phyloP scores from a whole-genome alignment of 2,797 vertebrate genomes.

The Cuniculus paca region DNA sequence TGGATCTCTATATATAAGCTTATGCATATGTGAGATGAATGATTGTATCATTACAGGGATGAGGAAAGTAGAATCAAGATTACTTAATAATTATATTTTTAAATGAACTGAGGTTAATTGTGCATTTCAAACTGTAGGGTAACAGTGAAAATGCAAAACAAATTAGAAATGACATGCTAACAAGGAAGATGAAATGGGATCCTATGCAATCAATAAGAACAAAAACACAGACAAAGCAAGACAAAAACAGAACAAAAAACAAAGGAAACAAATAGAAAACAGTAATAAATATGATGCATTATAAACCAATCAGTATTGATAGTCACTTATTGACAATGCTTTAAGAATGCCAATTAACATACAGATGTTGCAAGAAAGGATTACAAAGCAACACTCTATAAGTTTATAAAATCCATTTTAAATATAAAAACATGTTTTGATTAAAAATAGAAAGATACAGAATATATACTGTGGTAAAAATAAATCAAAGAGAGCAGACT shows the following conservation, averaged over 20 bases:
- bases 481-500: neutral
- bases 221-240: neutral
- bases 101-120: neutral
- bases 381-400: neutral
- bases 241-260: neutral
- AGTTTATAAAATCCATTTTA: neutral
- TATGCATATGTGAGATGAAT: neutral
- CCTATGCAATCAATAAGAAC: neutral
- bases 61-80: neutral
- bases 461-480: neutral
- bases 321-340: too few species aligned
- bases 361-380: neutral
- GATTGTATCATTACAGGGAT: neutral
- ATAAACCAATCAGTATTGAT: neutral
- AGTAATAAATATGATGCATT: neutral
- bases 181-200: neutral
- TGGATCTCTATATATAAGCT: neutral
- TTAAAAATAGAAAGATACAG: neutral
- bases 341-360: neutral
- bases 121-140: neutral
- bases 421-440: neutral
- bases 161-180: neutral
- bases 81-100: neutral
- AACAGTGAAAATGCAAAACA: neutral
- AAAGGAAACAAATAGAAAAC: neutral